Conservation (phyloP, 2,797 vertebrate genomes). For the Hydrolagus colliei region DNA sequence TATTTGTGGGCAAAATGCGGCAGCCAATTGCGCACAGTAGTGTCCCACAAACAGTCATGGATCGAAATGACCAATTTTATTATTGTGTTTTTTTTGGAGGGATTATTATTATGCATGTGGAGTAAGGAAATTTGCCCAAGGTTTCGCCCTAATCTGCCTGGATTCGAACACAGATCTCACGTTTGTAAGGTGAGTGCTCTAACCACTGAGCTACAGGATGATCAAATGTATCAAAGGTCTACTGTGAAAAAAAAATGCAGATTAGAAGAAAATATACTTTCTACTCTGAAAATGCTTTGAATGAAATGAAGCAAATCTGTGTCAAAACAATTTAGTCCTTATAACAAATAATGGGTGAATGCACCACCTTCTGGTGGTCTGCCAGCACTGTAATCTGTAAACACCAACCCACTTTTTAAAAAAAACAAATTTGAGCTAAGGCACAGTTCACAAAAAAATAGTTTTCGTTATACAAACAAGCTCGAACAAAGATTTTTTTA, state of each 20-base stretch:
- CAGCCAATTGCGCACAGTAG: too few relatives aligned
- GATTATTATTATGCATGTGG: too few relatives aligned
- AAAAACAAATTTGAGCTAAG: background rate
- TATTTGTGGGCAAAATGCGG: too few relatives aligned
- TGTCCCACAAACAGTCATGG: too few relatives aligned
- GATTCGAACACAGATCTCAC: too few relatives aligned
- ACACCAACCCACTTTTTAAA: background rate
- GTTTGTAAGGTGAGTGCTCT: too few relatives aligned
- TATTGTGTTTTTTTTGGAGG: too few relatives aligned
- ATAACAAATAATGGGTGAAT: slow-evolving; percentile 16
- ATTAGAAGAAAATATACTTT: background rate
- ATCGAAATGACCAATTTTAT: too few relatives aligned
- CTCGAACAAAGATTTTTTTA: background rate
- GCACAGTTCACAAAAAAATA: background rate
- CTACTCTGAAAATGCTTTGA: background rate
- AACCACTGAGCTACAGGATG: too few relatives aligned
- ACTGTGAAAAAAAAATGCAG: background rate
- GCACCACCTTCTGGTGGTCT: slow-evolving; percentile 22
- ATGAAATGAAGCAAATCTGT: background rate
- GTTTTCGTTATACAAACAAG: background rate
- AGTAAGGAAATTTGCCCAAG: too few relatives aligned
- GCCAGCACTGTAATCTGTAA: background rate
- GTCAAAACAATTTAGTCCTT: background rate
- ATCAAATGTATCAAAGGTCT: too few relatives aligned
- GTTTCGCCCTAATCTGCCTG: too few relatives aligned